These are phyloP conservation scores for Pardalotus punctatus DNA, from an alignment of 2,113 vertebrate genomes.

Conservation along the genomic window DNA sequence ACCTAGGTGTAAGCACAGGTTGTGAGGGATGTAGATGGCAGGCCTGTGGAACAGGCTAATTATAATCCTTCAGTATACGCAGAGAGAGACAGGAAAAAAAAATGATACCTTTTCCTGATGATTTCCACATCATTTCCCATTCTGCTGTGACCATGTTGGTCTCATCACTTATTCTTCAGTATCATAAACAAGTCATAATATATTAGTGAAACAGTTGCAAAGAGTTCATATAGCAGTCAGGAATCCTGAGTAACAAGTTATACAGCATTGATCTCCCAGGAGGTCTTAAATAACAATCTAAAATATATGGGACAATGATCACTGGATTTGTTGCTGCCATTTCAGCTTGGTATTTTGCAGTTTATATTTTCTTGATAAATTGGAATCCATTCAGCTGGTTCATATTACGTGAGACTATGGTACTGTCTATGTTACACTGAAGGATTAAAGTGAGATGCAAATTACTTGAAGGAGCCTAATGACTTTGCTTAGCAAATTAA, in stretches of 20 bases:
- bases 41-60: background rate
- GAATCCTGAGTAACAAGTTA: constrained; percentile 64
- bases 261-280: constrained; percentile 48
- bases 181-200: constrained; percentile 65
- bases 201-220: constrained; percentile 45
- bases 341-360: constrained; percentile 57
- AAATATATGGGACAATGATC: constrained; percentile 69
- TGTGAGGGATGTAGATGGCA: background rate
- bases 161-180: constrained; percentile 11
- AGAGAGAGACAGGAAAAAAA: background rate
- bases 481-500: constrained; percentile 2
- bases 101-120: background rate
- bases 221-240: constrained; percentile 28
- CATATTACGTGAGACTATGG: background rate
- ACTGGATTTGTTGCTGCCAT: constrained; percentile 57
- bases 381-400: constrained; percentile 53
- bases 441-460: constrained; percentile 43
- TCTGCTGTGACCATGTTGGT: background rate
- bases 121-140: constrained; percentile 23
- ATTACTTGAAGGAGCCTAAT: constrained; percentile 27
- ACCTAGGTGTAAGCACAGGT: background rate
- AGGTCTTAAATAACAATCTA: constrained; percentile 62
- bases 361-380: constrained; percentile 69
- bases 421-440: constrained; percentile 17
- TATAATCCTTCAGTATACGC: background rate